A percentile compares a stretch with the other conserved stretches of the same genome.
These are phyloP conservation scores for Limnodromus scolopaceus DNA, from an alignment of 2,797 vertebrate species.

Conservation along the genomic window DNA sequence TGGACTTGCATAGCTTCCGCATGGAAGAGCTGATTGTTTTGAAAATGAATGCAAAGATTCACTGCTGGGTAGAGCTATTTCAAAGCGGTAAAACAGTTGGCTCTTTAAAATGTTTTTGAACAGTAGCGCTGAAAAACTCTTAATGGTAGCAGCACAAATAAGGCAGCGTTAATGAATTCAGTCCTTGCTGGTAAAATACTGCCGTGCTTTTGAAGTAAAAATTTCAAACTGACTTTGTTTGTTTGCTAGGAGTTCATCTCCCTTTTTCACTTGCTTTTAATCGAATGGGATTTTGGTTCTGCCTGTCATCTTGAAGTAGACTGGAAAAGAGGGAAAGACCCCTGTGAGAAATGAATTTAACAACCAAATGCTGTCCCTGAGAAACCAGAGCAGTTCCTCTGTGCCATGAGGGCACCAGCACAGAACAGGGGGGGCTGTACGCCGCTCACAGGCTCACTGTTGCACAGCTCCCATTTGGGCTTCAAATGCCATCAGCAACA, in stretches of 20 bases:
- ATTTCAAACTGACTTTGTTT: conserved; percentile 35
- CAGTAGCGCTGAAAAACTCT: not conserved
- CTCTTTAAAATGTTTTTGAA: conserved; percentile 7
- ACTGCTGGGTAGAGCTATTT: conserved; percentile 7
- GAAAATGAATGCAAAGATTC: not conserved
- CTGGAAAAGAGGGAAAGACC: not conserved
- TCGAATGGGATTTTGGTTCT: not conserved
- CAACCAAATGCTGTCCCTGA: conserved; percentile 8
- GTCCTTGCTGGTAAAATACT: conserved; percentile 28
- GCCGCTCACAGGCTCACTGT: not conserved
- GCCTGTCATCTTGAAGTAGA: not conserved
- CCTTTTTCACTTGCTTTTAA: not conserved
- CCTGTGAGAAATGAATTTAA: conserved; percentile 17
- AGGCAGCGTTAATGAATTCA: not conserved
- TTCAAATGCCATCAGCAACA: not conserved
- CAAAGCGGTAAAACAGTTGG: not conserved
- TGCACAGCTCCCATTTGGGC: not conserved
- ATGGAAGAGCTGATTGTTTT: not conserved
- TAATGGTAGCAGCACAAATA: not conserved
- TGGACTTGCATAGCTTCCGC: not conserved
- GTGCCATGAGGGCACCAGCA: not conserved
- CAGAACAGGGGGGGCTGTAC: not conserved
- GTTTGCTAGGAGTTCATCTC: conserved; percentile 14
- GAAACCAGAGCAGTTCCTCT: not conserved
- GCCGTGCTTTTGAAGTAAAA: conserved; percentile 37